These are phyloP conservation scores for Volucella bombylans DNA, from an alignment of 2,888 invertebrate genomes.

Conservation along the genomic window DNA sequence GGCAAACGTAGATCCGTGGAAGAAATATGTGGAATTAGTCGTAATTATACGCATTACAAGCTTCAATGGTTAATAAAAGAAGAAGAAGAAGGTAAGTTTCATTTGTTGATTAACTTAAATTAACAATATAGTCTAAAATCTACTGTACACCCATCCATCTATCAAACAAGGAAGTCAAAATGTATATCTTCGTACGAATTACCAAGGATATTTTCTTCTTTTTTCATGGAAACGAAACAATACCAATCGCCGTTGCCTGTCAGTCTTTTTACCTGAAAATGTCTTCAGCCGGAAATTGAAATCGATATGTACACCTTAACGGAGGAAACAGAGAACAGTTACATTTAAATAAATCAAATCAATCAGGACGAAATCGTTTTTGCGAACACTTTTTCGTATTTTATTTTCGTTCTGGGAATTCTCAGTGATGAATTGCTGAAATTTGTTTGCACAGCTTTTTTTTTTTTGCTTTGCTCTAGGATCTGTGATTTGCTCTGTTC, in stretches of 20 bases:
- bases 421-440: constrained; percentile 69
- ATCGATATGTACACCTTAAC: constrained; percentile 64
- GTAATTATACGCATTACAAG: too few species aligned
- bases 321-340: constrained; percentile 32
- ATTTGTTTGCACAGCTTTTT: constrained; percentile 63
- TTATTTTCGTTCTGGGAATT: constrained; percentile 68
- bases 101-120: too few species aligned
- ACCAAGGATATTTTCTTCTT: too few species aligned
- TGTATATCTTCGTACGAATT: too few species aligned
- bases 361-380: constrained; percentile 69
- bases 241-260: not conserved
- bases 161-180: too few species aligned
- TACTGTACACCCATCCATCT: too few species aligned
- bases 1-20: too few species aligned
- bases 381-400: constrained; percentile 49
- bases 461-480: constrained; percentile 40
- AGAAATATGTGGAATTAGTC: too few species aligned
- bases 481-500: constrained; percentile 22
- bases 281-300: constrained; percentile 48
- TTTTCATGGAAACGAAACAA: too few species aligned
- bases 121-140: too few species aligned
- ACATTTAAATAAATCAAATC: constrained; percentile 74
- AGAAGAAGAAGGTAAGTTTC: too few species aligned
- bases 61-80: too few species aligned
- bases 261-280: not conserved